phyloP scores from a whole-genome alignment of 37 sponge, comb jelly and placozoan genomes.

The Corticium candelabrum region DNA sequence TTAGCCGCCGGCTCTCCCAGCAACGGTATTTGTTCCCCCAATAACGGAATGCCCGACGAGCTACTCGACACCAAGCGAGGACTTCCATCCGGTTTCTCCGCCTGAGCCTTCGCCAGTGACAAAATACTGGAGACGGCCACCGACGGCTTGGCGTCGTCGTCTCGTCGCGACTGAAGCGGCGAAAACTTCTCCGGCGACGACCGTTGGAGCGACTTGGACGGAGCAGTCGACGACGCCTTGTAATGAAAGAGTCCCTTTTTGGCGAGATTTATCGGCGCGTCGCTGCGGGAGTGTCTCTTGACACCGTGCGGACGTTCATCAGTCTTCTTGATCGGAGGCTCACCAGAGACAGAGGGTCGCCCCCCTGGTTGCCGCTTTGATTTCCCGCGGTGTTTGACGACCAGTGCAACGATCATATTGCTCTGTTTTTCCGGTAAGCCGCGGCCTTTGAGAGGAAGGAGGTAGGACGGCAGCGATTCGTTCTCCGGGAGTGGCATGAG shows the following conservation, averaged over 20 bases:
- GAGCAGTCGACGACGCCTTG: background rate
- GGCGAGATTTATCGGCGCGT: background rate
- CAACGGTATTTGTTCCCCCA: background rate
- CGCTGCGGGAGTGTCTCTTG: background rate
- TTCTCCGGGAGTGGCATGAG: constrained; percentile 36
- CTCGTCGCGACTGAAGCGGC: background rate
- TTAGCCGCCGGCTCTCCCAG: background rate
- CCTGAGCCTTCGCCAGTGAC: background rate
- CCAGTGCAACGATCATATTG: constrained; percentile 17
- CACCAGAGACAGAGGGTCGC: background rate
- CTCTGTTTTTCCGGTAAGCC: constrained; percentile 24
- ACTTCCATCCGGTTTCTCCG: background rate
- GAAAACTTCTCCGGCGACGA: background rate
- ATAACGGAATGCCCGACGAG: background rate
- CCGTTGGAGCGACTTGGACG: background rate
- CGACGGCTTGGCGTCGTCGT: constrained; percentile 3
- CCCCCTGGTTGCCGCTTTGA: background rate
- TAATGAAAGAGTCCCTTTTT: background rate
- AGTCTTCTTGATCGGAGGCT: background rate
- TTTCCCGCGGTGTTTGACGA: background rate
- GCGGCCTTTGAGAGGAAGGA: constrained; percentile 8
- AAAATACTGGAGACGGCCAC: background rate
- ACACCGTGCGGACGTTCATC: background rate
- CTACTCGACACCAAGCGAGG: background rate
- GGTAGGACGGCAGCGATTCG: constrained; percentile 17